Conservation (phyloP, 2,113 vertebrate genomes). For the Macquaria australasica region DNA sequence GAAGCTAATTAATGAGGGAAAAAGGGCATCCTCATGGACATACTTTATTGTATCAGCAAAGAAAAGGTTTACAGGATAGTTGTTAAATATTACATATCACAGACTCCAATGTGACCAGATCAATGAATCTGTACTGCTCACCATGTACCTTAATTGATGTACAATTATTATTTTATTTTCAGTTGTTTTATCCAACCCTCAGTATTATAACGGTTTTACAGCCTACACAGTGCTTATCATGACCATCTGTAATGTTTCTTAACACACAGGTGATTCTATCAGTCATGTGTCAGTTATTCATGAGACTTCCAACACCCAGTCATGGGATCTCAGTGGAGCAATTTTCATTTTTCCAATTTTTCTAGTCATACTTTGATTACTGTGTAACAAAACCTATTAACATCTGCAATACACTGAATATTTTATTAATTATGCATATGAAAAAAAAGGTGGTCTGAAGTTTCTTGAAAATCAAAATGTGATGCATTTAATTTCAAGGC, state of each 20-base stretch:
- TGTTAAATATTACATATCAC: neutral
- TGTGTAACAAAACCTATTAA: neutral
- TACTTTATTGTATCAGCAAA: neutral
- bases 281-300: conserved; percentile 38
- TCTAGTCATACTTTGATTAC: neutral
- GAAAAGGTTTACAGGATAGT: neutral
- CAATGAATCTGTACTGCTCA: neutral
- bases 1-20: too few relatives aligned
- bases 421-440: neutral
- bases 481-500: neutral
- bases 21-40: neutral
- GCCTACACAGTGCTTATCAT: neutral
- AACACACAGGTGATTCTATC: neutral
- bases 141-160: neutral
- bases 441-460: neutral
- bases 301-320: neutral
- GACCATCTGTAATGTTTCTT: neutral
- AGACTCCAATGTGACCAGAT: neutral
- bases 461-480: neutral
- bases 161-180: neutral
- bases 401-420: neutral
- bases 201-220: neutral
- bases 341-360: neutral
- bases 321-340: neutral
- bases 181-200: neutral